Evolutionary conservation across 2,888 invertebrate genomes (phyloP).

Genomic region (Rotaria socialis): DNA sequence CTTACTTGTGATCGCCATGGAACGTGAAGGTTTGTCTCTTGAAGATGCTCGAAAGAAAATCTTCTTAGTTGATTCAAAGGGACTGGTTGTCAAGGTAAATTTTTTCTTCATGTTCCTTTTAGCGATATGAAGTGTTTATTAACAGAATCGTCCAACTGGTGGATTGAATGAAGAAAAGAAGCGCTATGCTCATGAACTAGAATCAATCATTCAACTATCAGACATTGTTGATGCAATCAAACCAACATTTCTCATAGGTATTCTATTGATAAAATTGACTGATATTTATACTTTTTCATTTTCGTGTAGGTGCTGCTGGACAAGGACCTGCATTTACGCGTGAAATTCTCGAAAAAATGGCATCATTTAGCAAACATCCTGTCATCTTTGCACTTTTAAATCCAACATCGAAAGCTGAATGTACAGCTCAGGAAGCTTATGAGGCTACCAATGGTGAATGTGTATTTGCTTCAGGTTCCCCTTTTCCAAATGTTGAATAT

Average conservation of each 20-base stretch:
- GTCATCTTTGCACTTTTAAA: conserved; percentile 93
- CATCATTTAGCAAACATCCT: conserved; percentile 73
- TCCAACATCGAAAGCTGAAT: conserved; percentile 95
- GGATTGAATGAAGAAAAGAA: conserved; percentile 38
- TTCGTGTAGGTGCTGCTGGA: conserved; percentile 74
- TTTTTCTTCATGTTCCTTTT: neutral
- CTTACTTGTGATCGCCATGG: conserved; percentile 42
- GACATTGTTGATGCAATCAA: conserved; percentile 40
- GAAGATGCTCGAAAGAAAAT: conserved; percentile 41
- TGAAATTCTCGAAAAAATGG: conserved; percentile 81
- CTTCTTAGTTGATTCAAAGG: conserved; percentile 42
- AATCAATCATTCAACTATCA: conserved; percentile 29
- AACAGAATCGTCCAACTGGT: conserved; percentile 20
- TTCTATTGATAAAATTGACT: neutral
- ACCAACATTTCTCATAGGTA: conserved; percentile 41
- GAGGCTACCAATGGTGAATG: conserved; percentile 71
- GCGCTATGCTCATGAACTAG: neutral
- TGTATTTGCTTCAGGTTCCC: conserved; percentile 90
- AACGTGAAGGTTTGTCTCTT: neutral
- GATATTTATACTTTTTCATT: neutral
- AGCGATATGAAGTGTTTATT: neutral
- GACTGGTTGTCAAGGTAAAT: conserved; percentile 38
- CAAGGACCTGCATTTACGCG: conserved; percentile 84
- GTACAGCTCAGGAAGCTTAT: conserved; percentile 93
- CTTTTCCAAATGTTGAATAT: conserved; percentile 80